These are phyloP conservation scores for Podilymbus podiceps DNA, from an alignment of 2,113 vertebrate species.

Conservation along the genomic window DNA sequence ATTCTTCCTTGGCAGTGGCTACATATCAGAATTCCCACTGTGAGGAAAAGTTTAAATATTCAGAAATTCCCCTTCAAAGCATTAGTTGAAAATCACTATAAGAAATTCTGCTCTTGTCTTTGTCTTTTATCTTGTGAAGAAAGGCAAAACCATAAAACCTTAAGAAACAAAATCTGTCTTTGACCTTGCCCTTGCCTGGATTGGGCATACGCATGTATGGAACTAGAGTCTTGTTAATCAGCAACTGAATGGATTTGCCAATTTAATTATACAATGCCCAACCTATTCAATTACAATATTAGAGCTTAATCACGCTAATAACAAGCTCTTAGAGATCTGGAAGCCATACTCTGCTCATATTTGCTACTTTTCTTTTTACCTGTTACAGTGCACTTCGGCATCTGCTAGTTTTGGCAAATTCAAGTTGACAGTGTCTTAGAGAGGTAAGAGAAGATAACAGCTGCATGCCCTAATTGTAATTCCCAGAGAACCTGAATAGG, in stretches of 20 bases:
- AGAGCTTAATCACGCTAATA: background rate
- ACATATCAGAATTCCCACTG: constrained; percentile 63
- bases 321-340: background rate
- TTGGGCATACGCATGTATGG: background rate
- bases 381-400: background rate
- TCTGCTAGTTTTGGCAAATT: background rate
- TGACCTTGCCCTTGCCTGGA: constrained; percentile 18
- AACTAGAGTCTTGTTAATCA: constrained; percentile 10
- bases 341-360: background rate
- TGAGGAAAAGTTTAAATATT: constrained; percentile 58
- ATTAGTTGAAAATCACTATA: constrained; percentile 58
- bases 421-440: background rate
- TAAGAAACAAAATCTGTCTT: constrained; percentile 15
- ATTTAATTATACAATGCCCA: background rate
- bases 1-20: constrained; percentile 38
- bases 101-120: constrained; percentile 8
- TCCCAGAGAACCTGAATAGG: background rate
- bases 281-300: background rate
- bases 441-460: background rate
- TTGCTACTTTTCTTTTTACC: background rate
- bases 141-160: constrained; percentile 35
- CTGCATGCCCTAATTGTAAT: background rate
- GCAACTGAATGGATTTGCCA: background rate
- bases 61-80: constrained; percentile 61
- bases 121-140: constrained; percentile 52